Base-by-base conservation (phyloP, 2,888 invertebrate genomes). In the Ichneumoninae sp. region DNA sequence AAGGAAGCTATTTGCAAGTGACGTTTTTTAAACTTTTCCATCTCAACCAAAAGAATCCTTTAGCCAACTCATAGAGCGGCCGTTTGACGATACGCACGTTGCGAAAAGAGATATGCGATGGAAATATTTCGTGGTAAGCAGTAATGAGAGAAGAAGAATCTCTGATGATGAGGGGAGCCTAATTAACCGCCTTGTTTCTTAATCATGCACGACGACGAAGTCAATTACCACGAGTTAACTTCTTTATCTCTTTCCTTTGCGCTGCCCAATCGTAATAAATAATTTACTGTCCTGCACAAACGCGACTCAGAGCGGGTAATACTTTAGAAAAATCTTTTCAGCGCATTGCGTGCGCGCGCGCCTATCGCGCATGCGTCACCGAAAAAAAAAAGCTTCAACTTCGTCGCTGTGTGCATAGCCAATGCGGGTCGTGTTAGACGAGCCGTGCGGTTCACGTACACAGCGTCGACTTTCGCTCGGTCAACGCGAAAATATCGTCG, bases 401-500 rank as follows among this genome's bases (percentile, higher is more conserved):
- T 26, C 13, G 68, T 54, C 30, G 26, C 57, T 30, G 30, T 62
- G 13, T 47, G n/a, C n/a, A 69, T 26, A 57, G 33, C 16, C 30
- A 30, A 57, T 47, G 44, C 10, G 57, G 16, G 36, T 72, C 66
- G 60, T 57, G 77, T 75, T 60, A 62, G 65, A 44, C 69, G 54
- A 6, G 44, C 36, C 16, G 47, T 47, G 40, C 33, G 30, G 26
- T 50, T 52, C 66, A 52, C 57, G 57, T 68, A 66, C 50, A n/a
- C 33, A 36, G 52, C 60, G 66, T 70, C 81, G 79, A 79, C 86
- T 80, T 88, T 86, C 83, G 84, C 72, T 65, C 80, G 47, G 68
- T 71, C 76, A 60, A 80, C 62, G 75, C 71, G 71, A 71, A 89
- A 87, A 87, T 86, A 86, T 77, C 82, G 72, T 60, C 60, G 68